A percentile compares a stretch with the other conserved stretches of the same genome.
These are phyloP conservation scores for Portunus trituberculatus DNA, from an alignment of 1,140 invertebrate species.

Conservation along the genomic window DNA sequence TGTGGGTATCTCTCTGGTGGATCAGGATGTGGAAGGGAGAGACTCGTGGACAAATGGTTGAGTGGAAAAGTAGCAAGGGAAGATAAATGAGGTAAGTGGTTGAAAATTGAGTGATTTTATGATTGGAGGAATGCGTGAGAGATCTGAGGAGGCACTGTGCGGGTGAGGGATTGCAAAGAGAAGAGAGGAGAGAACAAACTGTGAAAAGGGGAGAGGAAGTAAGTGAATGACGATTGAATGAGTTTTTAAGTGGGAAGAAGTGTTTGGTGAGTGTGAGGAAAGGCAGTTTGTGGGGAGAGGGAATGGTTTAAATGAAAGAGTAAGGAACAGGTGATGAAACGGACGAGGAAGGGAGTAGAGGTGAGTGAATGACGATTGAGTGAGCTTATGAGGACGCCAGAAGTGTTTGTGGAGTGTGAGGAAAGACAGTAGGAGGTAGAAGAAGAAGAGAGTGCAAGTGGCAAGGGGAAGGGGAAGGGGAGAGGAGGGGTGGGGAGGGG, in stretches of 20 bases:
- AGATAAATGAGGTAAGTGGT: background rate
- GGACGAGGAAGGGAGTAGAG: too few species aligned
- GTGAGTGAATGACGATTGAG: background rate
- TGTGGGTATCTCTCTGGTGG: background rate
- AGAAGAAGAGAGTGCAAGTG: background rate
- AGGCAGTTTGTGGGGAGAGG: too few species aligned
- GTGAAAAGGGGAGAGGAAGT: too few species aligned
- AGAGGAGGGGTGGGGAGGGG: background rate
- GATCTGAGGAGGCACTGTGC: too few species aligned
- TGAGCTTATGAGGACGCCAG: background rate
- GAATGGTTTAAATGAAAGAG: too few species aligned
- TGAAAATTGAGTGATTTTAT: too few species aligned
- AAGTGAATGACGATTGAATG: background rate
- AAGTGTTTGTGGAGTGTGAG: background rate
- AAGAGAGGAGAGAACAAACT: too few species aligned
- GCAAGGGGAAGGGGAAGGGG: background rate
- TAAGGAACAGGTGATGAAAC: too few species aligned
- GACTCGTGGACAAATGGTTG: background rate
- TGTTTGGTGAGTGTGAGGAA: background rate
- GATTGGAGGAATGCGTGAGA: background rate
- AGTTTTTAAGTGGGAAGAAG: background rate
- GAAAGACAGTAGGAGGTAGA: background rate
- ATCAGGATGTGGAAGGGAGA: background rate
- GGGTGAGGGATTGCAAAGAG: too few species aligned
- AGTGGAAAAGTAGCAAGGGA: background rate